Base-by-base conservation (phyloP, 2,888 invertebrate genomes). In the Stenichneumon culpator region DNA sequence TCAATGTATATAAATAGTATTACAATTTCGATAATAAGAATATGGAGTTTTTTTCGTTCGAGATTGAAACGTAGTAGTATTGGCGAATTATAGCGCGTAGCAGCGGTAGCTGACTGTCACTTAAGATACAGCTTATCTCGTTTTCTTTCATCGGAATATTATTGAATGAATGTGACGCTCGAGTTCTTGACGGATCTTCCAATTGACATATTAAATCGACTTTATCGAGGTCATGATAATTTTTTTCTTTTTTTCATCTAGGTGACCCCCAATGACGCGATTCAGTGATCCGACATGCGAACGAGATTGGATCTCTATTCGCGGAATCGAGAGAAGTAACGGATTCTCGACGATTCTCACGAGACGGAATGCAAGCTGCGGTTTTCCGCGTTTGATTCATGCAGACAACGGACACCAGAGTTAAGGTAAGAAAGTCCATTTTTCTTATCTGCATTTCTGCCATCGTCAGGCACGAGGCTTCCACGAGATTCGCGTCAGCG, bases 391-490 rank as follows among this genome's bases (percentile, higher is more conserved):
- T 67, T 77, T 32, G 65, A 63, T 78, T 82, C 44, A 36, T 5
- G 16, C 25, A 36, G 44, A 60, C 57, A 63, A 57, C 22, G 11
- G 22, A 60, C 16, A n/a, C 6, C 3, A 25, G 60, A 69, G 47
- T 47, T 25, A 47, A 52, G 63, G 44, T 36, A 68, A 44, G 75
- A 47, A 74, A 75, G 65, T 47, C 44, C 25, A 54, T 70, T 77
- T 82, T 84, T 75, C 84, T 77, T 84, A 77, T 84, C 75, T 50
- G 28, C 39, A 60, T 67, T 74, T 83, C 68, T 39, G 22, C 5
- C 47, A 14, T 39, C 22, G 16, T 77, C 39, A 22, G 19, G n/a
- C 54, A 25, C 28, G 65, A 22, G 47, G 22, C 73, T 39, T 22
- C 28, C 65, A n/a, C 60, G 52, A 73, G 74, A 74, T 28, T 22